These are phyloP conservation scores for Acleris laterana DNA, from an alignment of 2,888 invertebrate genomes.

Conservation along the genomic window DNA sequence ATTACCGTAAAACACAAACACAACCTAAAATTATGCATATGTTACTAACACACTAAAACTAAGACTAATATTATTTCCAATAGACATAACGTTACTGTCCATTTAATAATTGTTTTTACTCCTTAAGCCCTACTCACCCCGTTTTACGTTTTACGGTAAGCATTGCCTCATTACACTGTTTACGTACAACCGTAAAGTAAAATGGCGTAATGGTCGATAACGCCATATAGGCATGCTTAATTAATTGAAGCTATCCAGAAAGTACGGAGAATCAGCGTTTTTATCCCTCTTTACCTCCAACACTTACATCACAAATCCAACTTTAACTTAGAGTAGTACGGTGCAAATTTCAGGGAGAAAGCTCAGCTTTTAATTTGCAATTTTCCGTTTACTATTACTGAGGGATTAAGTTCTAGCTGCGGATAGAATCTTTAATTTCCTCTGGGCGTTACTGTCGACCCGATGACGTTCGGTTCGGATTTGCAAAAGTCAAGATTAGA, in stretches of 20 bases:
- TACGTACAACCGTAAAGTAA: slow-evolving; percentile 6
- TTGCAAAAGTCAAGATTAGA: slow-evolving; percentile 49
- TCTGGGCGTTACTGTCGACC: slow-evolving; percentile 66
- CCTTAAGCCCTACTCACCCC: no score
- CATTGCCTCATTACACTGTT: neutral
- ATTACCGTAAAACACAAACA: no score
- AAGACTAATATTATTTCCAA: no score
- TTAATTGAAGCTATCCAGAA: slow-evolving; percentile 75
- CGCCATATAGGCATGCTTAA: slow-evolving; percentile 66
- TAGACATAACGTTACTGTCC: no score
- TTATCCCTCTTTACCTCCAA: slow-evolving; percentile 56
- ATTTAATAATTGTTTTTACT: no score
- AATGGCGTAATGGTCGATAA: slow-evolving; percentile 52
- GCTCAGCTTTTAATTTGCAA: slow-evolving; percentile 75
- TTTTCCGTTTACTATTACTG: slow-evolving; percentile 77
- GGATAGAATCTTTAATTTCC: slow-evolving; percentile 84
- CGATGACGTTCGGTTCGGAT: slow-evolving; percentile 64
- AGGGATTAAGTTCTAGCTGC: slow-evolving; percentile 75
- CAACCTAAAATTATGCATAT: no score
- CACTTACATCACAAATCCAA: slow-evolving; percentile 40
- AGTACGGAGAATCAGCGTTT: slow-evolving; percentile 69
- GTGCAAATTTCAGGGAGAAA: slow-evolving; percentile 40
- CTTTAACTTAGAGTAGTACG: slow-evolving; percentile 40
- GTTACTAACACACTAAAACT: no score
- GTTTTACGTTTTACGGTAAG: no score